Percentiles rank a stretch among this genome's conserved stretches.
Evolutionary conservation across 2,888 invertebrate species (phyloP).

Genomic region (Drosophila melanosoma): DNA sequence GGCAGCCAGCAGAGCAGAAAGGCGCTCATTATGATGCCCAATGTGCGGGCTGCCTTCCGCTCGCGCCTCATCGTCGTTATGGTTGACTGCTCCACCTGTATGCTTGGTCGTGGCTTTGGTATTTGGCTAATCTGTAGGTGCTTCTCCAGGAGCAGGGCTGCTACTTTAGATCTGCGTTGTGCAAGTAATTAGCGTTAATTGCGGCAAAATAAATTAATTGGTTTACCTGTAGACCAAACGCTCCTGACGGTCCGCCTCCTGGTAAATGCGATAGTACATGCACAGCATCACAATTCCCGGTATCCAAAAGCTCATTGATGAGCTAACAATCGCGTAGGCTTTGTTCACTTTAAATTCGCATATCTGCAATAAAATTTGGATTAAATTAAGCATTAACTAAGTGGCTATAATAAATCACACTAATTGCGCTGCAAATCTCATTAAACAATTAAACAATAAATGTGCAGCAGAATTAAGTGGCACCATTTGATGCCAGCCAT

Average conservation of each 20-base stretch:
- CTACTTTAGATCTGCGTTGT: constrained; percentile 91
- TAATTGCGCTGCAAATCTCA: constrained; percentile 21
- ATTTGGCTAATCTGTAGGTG: constrained; percentile 96
- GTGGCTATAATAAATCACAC: constrained; percentile 38
- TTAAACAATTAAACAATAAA: constrained; percentile 1
- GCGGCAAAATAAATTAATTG: constrained; percentile 46
- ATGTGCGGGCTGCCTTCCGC: constrained; percentile 95
- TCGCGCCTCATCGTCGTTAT: constrained; percentile 95
- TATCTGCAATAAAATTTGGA: constrained; percentile 77
- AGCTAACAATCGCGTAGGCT: constrained; percentile 94
- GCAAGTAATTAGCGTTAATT: constrained; percentile 58
- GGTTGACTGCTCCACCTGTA: constrained; percentile 90
- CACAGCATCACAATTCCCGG: constrained; percentile 96
- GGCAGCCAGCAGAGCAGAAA: constrained; percentile 98
- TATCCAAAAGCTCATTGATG: constrained; percentile 96
- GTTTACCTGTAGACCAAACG: constrained; percentile 92
- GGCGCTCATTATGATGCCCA: constrained; percentile 98
- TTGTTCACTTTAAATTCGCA: constrained; percentile 95
- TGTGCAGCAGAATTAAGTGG: not conserved
- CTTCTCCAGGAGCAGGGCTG: constrained; percentile 93
- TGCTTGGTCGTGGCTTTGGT: constrained; percentile 89
- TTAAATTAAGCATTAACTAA: constrained; percentile 11
- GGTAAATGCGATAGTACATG: constrained; percentile 95
- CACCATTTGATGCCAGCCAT: not conserved
- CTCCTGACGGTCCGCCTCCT: constrained; percentile 93